Conservation (phyloP, 2,113 vertebrate genomes). For the Coturnix japonica region DNA sequence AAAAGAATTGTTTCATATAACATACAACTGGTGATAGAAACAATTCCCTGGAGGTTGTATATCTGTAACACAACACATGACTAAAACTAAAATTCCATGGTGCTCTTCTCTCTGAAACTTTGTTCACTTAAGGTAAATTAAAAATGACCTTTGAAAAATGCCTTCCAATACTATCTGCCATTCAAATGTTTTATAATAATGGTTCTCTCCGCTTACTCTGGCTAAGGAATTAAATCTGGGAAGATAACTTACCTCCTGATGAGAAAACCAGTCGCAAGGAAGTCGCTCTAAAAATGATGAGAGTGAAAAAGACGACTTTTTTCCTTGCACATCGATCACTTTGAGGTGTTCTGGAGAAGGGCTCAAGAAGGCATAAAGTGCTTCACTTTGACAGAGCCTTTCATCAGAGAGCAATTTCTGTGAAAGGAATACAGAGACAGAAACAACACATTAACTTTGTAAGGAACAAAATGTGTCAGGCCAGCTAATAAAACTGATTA, state of each 20-base stretch:
- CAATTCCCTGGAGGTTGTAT: neutral
- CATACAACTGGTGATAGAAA: neutral
- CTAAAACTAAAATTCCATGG: no score
- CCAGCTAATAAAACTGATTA: neutral
- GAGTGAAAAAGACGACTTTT: conserved; percentile 93
- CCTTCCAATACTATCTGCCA: neutral
- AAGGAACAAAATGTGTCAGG: neutral
- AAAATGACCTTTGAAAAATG: neutral
- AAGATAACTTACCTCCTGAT: conserved; percentile 86
- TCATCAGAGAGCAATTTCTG: conserved; percentile 95
- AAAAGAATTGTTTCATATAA: neutral
- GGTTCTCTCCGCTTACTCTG: neutral
- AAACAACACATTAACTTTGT: conserved; percentile 12
- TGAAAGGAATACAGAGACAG: conserved; percentile 8
- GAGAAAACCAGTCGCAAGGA: conserved; percentile 97
- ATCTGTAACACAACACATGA: neutral
- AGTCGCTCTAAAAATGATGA: conserved; percentile 95
- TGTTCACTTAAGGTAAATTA: neutral
- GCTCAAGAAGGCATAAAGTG: conserved; percentile 96
- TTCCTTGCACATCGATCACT: conserved; percentile 93
- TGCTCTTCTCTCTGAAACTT: neutral
- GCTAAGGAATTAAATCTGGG: conserved; percentile 4
- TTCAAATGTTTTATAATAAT: neutral
- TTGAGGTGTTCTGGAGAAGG: conserved; percentile 96
- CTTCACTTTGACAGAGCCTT: conserved; percentile 95